These are phyloP conservation scores for Platygyra sinensis DNA, from an alignment of 64 coral and sea anemone genomes.

Conservation along the genomic window DNA sequence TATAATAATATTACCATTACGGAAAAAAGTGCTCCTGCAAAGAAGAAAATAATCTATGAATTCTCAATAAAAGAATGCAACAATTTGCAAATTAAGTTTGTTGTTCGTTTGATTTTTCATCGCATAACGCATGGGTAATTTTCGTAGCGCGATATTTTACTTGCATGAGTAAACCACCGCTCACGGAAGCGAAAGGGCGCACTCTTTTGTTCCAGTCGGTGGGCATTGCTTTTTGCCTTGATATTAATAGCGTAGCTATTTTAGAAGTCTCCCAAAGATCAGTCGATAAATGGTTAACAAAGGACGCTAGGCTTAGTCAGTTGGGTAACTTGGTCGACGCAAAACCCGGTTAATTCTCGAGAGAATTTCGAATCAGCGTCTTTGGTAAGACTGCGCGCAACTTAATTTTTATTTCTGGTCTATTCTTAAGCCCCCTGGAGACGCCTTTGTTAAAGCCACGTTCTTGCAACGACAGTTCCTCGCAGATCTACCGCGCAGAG, in stretches of 20 bases:
- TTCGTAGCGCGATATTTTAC: not conserved
- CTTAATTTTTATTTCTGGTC: slow-evolving; percentile 1
- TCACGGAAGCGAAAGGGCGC: not conserved
- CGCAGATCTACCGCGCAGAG: not conserved
- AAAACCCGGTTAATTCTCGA: not conserved
- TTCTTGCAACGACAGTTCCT: not conserved
- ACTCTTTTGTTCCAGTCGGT: not conserved
- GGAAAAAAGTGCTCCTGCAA: slow-evolving; percentile 2
- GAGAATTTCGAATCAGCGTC: not conserved
- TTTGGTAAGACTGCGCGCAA: not conserved
- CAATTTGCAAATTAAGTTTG: slow-evolving; percentile 29
- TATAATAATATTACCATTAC: not conserved
- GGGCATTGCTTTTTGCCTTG: not conserved
- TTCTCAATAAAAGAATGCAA: slow-evolving; percentile 48
- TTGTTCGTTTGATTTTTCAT: slow-evolving; percentile 19
- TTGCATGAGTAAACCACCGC: not conserved
- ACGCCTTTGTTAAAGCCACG: slow-evolving; percentile 20
- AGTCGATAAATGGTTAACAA: not conserved
- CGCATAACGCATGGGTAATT: not conserved
- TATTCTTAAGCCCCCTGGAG: slow-evolving; percentile 9
- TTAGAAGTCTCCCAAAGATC: not conserved
- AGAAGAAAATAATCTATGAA: slow-evolving; percentile 18
- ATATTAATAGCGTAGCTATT: not conserved
- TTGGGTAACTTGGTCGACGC: not conserved
- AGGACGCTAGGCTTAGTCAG: not conserved